These are phyloP conservation scores for Dicaeum eximium DNA, from an alignment of 2,113 vertebrate species.

Conservation along the genomic window DNA sequence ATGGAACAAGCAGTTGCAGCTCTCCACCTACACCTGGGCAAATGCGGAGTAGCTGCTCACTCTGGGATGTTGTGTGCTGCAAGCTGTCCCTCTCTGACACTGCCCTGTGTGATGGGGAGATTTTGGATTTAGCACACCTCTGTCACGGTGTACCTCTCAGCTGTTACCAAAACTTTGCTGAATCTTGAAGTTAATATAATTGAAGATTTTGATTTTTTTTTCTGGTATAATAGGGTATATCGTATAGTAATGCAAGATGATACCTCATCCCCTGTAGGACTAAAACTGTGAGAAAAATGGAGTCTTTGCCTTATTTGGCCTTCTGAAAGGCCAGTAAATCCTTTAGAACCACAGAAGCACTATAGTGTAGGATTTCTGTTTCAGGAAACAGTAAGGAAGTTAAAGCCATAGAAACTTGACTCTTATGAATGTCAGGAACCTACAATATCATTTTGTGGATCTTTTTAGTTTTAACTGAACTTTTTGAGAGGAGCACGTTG, in stretches of 20 bases:
- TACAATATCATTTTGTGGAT: background rate
- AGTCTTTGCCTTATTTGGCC: background rate
- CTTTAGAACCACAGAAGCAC: background rate
- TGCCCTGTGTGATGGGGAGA: background rate
- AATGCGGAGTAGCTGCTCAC: accelerated
- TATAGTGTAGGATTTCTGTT: background rate
- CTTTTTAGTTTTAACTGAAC: background rate
- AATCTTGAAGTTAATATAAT: background rate
- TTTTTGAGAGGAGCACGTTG: background rate
- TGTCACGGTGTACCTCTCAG: background rate
- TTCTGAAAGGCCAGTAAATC: background rate
- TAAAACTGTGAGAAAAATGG: background rate
- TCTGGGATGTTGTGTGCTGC: background rate
- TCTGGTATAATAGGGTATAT: background rate
- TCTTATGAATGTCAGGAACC: background rate
- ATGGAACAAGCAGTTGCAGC: background rate
- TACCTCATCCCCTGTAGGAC: background rate
- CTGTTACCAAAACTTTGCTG: background rate
- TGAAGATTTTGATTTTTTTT: background rate
- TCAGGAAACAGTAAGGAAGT: background rate
- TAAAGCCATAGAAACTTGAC: background rate
- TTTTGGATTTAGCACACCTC: background rate
- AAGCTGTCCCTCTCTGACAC: background rate
- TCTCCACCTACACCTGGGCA: background rate
- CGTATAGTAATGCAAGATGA: background rate